Conservation (phyloP, 2,888 invertebrate genomes). For the Acronicta psi region DNA sequence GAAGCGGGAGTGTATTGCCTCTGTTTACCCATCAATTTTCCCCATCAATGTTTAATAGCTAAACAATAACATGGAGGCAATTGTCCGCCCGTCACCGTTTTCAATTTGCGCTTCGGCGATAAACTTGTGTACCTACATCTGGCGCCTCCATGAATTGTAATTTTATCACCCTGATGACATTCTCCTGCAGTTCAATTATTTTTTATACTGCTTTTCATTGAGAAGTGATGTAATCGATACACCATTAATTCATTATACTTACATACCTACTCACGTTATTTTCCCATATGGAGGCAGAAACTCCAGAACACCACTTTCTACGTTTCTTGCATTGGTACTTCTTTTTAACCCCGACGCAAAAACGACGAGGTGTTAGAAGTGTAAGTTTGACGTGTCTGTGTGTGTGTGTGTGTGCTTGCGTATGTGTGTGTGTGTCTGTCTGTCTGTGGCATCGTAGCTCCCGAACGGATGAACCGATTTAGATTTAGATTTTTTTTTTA, state of each 20-base stretch:
- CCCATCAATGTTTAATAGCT: conserved; percentile 75
- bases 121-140: conserved; percentile 80
- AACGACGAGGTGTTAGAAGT: too few species aligned
- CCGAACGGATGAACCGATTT: too few species aligned
- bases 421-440: too few species aligned
- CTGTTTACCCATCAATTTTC: conserved; percentile 56
- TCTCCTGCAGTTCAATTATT: conserved; percentile 80
- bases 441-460: too few species aligned
- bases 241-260: conserved; percentile 25
- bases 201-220: conserved; percentile 68
- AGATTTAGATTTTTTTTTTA: too few species aligned
- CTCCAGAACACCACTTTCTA: too few species aligned
- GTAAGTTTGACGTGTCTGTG: too few species aligned
- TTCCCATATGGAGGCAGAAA: too few species aligned
- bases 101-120: conserved; percentile 83
- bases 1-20: conserved; percentile 4
- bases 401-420: too few species aligned
- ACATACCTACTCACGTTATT: too few species aligned
- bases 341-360: too few species aligned
- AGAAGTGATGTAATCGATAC: conserved; percentile 46
- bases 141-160: conserved; percentile 82
- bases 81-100: conserved; percentile 74
- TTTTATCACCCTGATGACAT: conserved; percentile 81
- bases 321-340: too few species aligned
- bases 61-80: conserved; percentile 80